phyloP scores from a whole-genome alignment of 2,888 invertebrate genomes.

The Torymus tubicola region DNA sequence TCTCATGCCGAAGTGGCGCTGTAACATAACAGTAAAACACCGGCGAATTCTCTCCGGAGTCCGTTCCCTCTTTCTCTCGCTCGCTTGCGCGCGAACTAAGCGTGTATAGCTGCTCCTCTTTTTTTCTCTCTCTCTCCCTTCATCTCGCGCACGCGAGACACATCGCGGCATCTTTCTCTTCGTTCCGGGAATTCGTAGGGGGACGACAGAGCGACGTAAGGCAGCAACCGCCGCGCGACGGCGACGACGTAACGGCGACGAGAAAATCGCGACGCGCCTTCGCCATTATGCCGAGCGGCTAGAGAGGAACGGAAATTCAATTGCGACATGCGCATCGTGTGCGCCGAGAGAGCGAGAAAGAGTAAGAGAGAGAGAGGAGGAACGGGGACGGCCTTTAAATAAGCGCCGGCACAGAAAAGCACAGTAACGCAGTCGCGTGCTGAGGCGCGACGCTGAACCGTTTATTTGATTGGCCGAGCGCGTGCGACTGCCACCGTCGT shows the following conservation, averaged over 20 bases:
- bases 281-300: conserved; percentile 12
- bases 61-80: too few species aligned
- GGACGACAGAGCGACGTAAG: neutral
- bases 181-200: conserved; percentile 25
- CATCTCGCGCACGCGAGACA: too few species aligned
- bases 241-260: neutral
- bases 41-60: conserved; percentile 15
- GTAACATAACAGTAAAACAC: conserved; percentile 42
- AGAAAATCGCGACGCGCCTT: neutral
- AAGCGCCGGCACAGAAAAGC: conserved; percentile 49
- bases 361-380: neutral
- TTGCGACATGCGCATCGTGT: conserved; percentile 28
- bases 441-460: conserved; percentile 19
- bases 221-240: neutral
- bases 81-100: neutral
- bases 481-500: neutral
- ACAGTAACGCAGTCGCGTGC: neutral
- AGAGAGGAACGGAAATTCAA: conserved; percentile 12
- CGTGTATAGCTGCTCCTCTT: conserved; percentile 1
- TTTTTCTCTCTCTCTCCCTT: neutral
- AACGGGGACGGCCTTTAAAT: conserved; percentile 54
- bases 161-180: neutral
- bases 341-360: neutral
- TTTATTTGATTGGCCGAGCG: conserved; percentile 48
- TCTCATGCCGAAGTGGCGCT: conserved; percentile 8